Evolutionary conservation across 2,888 invertebrate species (phyloP), one percentile per base, ranked within the genome.

Genomic region (Therioaphis trifolii): DNA sequence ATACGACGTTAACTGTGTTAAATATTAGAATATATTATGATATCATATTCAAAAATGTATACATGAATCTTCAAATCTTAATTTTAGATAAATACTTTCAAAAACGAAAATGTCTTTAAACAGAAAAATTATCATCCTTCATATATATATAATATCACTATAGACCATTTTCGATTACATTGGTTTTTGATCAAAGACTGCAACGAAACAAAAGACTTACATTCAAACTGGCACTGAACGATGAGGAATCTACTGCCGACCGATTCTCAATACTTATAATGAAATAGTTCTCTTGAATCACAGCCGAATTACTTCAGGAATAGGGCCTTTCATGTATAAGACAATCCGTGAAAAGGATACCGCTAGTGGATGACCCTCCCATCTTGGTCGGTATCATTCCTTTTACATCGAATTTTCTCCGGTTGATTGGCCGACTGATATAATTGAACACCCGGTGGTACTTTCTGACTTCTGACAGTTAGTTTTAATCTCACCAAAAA

Each of bases 301-400:
- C 43, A 69, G 12, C 18, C 58, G 80, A 80, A 80, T 80, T 61
- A 71, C 71, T 80, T 18, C 21, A 5, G 35, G 27, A 61, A 79
- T 24, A 80, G 63, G 49, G 82, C 52, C 74, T 74, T 82, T 82
- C 82, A 61, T 82, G 78, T 74, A 49, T 58, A 80, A 72, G 82
- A 82, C 82, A 72, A 80, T 80, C 80, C 46, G 61, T 71, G 52
- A 74, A 82, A 82, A 82, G 82, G 74, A 82, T 72, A 49, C 78
- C 46, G 27, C 52, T 29, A 0, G 21, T 29, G 14, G 27, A 40
- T 9, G 27, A 55, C 55, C 71, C 43, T 68, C 24, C 35, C 21
- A 4, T 15, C 61, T 5, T 21, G 35, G 18, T 15, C 55, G 43
- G 18, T 82, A 74, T 82, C 82, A 74, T 82, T 82, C 82, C 82